phyloP scores from a whole-genome alignment of 1,140 invertebrate genomes.

The Dreissena polymorpha region DNA sequence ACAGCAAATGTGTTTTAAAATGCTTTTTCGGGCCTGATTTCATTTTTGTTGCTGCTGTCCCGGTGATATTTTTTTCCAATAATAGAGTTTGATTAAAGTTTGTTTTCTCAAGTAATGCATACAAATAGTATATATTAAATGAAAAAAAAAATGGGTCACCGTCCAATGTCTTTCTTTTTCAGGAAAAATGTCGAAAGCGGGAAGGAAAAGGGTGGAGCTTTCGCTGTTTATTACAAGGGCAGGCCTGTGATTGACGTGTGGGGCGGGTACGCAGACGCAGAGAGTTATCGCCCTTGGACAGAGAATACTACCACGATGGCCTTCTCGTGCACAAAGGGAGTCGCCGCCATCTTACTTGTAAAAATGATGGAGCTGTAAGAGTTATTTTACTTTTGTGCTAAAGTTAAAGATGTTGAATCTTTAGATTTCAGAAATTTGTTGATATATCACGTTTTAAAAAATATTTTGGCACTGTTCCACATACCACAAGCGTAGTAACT shows the following conservation, averaged over 20 bases:
- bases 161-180: neutral
- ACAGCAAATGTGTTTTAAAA: too few relatives aligned
- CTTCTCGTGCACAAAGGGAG: slow-evolving; percentile 69
- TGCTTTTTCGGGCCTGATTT: too few relatives aligned
- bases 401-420: neutral
- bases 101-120: too few relatives aligned
- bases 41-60: too few relatives aligned
- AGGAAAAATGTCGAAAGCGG: slow-evolving; percentile 61
- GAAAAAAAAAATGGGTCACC: too few relatives aligned
- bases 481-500: neutral
- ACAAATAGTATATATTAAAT: too few relatives aligned
- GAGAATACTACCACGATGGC: slow-evolving; percentile 56
- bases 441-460: neutral
- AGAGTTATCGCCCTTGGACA: slow-evolving; percentile 56
- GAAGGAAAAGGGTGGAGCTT: slow-evolving; percentile 51
- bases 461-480: neutral
- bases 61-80: too few relatives aligned
- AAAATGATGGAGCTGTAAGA: slow-evolving; percentile 75
- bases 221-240: slow-evolving; percentile 61
- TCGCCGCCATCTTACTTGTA: slow-evolving; percentile 76
- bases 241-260: slow-evolving; percentile 73
- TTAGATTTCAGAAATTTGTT: too few relatives aligned
- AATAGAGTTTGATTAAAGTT: too few relatives aligned
- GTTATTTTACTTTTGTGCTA: neutral
- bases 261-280: slow-evolving; percentile 77